These are phyloP conservation scores for Drosophila takahashii DNA, from an alignment of 1,140 invertebrate genomes.

Conservation along the genomic window DNA sequence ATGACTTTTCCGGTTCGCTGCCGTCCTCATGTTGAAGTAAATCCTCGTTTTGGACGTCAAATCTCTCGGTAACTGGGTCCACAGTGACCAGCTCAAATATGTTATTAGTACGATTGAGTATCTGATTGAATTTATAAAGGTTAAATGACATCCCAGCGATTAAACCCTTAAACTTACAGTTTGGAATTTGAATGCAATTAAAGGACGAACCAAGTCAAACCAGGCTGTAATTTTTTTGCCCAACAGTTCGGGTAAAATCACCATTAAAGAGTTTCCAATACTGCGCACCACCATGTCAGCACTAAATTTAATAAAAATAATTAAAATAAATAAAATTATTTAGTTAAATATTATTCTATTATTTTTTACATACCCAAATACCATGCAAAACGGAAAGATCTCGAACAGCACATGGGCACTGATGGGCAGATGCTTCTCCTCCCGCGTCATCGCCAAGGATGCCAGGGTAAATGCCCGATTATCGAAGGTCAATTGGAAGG, in stretches of 20 bases:
- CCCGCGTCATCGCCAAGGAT: conserved; percentile 92
- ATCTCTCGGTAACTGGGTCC: conserved; percentile 90
- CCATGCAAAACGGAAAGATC: conserved; percentile 98
- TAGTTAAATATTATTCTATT: background rate
- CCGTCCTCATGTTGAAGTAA: conserved; percentile 88
- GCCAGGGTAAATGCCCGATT: conserved; percentile 94
- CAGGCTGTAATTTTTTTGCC: conserved; percentile 95
- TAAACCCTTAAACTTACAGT: conserved; percentile 88
- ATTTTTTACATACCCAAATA: conserved; percentile 91
- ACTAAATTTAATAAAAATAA: conserved; percentile 85
- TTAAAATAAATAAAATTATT: background rate
- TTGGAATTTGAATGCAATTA: conserved; percentile 97
- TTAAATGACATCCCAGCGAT: background rate
- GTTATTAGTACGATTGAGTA: conserved; percentile 96
- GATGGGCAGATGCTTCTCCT: conserved; percentile 94
- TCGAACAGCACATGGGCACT: conserved; percentile 96
- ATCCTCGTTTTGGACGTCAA: conserved; percentile 87
- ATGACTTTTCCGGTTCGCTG: conserved; percentile 88
- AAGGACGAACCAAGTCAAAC: conserved; percentile 95
- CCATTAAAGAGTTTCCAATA: conserved; percentile 96
- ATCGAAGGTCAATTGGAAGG: conserved; percentile 97
- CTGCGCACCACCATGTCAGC: conserved; percentile 95
- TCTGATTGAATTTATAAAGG: conserved; percentile 87
- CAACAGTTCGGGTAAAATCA: conserved; percentile 93
- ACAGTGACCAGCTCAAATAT: conserved; percentile 97